phyloP scores from a whole-genome alignment of 1,140 invertebrate species.

The Aphidius gifuensis region DNA sequence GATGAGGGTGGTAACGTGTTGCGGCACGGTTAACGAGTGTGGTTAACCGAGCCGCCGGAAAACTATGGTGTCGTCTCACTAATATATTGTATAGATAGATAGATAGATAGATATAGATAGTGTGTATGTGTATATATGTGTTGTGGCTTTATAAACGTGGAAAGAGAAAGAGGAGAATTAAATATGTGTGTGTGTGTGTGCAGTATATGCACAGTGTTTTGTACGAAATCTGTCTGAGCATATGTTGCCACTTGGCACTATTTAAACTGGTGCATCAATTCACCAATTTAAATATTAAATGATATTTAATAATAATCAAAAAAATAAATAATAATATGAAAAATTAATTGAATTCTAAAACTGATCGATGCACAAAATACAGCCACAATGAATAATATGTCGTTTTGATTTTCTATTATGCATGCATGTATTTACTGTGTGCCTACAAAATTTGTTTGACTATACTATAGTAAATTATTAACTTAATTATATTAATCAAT shows the following conservation, averaged over 20 bases:
- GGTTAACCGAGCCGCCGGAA: conserved; percentile 53
- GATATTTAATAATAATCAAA: conserved; percentile 7
- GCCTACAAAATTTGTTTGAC: too few relatives aligned
- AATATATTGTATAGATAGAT: conserved; percentile 37
- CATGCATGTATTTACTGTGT: too few relatives aligned
- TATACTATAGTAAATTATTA: too few relatives aligned
- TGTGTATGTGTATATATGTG: not conserved
- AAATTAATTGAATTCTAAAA: not conserved
- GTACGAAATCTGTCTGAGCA: conserved; percentile 47
- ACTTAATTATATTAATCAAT: too few relatives aligned
- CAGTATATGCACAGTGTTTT: not conserved
- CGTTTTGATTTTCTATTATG: too few relatives aligned
- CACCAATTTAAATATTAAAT: not conserved
- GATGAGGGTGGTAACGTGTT: conserved; percentile 41
- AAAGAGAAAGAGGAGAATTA: conserved; percentile 14
- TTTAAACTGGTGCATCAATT: conserved; percentile 31
- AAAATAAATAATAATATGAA: not conserved
- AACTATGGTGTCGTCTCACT: conserved; percentile 50
- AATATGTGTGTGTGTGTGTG: conserved; percentile 16
- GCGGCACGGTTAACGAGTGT: conserved; percentile 55
- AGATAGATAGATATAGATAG: too few relatives aligned
- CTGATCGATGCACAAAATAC: too few relatives aligned
- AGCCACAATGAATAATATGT: too few relatives aligned
- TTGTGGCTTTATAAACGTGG: conserved; percentile 13
- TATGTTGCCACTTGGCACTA: conserved; percentile 45